These are phyloP conservation scores for Anarsia innoxiella DNA, from an alignment of 2,888 invertebrate species.

Conservation along the genomic window DNA sequence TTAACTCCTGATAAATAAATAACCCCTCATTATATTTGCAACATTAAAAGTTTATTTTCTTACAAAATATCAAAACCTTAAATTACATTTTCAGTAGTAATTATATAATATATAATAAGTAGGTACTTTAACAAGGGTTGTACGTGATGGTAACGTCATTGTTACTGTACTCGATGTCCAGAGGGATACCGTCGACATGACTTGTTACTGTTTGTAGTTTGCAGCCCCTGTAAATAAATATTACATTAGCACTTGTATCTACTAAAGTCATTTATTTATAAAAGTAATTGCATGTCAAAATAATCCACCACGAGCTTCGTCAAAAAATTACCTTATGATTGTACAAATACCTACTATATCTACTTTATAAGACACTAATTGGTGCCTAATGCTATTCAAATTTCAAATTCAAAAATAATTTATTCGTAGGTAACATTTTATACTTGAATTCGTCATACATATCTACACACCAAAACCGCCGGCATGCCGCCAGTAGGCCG, in stretches of 20 bases:
- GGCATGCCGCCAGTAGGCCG: too few relatives aligned
- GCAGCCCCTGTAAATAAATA: not conserved
- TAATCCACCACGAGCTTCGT: not conserved
- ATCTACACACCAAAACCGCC: too few relatives aligned
- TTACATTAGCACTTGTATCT: not conserved
- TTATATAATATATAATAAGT: too few relatives aligned
- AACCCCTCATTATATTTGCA: not conserved
- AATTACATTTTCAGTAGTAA: too few relatives aligned
- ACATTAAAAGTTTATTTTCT: not conserved
- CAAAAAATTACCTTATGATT: not conserved
- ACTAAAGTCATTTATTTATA: not conserved
- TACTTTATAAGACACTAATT: too few relatives aligned
- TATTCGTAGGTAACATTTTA: too few relatives aligned
- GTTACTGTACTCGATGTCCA: not conserved
- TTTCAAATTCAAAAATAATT: not conserved
- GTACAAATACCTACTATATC: not conserved
- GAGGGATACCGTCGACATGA: not conserved
- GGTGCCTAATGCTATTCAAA: not conserved
- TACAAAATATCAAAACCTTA: not conserved
- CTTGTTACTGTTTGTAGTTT: not conserved
- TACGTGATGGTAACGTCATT: not conserved
- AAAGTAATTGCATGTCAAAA: not conserved
- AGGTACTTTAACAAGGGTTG: conserved; percentile 3
- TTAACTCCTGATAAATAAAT: not conserved
- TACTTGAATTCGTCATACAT: too few relatives aligned